phyloP scores from a whole-genome alignment of 2,797 vertebrate species.

The Meda fulgida region DNA sequence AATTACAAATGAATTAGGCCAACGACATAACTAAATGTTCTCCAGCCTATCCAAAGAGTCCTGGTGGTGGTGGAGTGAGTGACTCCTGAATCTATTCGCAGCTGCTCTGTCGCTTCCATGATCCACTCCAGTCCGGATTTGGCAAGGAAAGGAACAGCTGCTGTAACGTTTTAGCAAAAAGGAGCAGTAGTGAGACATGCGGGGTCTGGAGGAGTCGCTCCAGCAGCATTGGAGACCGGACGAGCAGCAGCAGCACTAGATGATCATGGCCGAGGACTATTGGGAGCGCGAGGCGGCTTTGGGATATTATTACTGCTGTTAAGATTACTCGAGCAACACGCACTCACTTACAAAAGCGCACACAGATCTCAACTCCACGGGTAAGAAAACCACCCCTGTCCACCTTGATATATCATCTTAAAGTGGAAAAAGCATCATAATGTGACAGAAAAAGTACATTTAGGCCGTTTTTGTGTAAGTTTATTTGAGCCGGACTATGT shows the following conservation, averaged over 20 bases:
- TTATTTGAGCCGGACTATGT: constrained; percentile 24
- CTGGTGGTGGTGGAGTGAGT: constrained; percentile 47
- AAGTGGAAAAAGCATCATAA: neutral
- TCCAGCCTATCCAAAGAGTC: constrained; percentile 50
- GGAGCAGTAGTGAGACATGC: constrained; percentile 15
- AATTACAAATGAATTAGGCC: neutral
- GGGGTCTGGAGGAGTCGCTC: constrained; percentile 13
- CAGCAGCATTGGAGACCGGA: constrained; percentile 46
- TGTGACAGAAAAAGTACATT: neutral
- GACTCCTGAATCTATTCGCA: constrained; percentile 66
- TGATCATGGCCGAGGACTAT: constrained; percentile 82
- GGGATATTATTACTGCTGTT: constrained; percentile 64
- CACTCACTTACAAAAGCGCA: constrained; percentile 34
- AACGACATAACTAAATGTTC: constrained; percentile 17
- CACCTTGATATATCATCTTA: neutral
- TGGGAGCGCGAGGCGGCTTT: constrained; percentile 70
- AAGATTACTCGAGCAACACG: constrained; percentile 64
- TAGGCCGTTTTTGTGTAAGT: constrained; percentile 30
- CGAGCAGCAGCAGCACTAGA: constrained; percentile 52
- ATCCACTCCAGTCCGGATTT: constrained; percentile 64
- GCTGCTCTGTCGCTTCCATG: constrained; percentile 52
- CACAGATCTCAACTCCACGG: constrained; percentile 64
- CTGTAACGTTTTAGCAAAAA: constrained; percentile 55
- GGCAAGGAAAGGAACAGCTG: constrained; percentile 63
- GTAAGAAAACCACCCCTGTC: constrained; percentile 58